Evolutionary conservation across 2,113 vertebrate genomes (phyloP).

Genomic region (Jacana jacana): DNA sequence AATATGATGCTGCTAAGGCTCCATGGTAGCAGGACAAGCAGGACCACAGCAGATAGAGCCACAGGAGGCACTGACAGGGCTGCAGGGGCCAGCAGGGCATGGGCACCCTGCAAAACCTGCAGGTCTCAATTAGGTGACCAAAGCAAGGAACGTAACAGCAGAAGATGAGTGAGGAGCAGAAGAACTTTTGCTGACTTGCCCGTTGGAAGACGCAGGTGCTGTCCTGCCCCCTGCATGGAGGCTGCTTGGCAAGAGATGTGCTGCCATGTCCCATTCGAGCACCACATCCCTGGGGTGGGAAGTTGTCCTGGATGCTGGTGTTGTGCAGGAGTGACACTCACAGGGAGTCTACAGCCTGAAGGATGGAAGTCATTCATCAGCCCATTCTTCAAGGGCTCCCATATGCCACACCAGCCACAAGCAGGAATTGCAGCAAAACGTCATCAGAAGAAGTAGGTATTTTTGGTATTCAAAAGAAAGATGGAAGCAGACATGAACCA

Average conservation of each 20-base stretch:
- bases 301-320: accelerated
- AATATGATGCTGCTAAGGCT: background rate
- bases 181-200: background rate
- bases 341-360: accelerated
- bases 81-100: background rate
- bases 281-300: background rate
- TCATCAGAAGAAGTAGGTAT: background rate
- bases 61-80: background rate
- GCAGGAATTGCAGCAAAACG: background rate
- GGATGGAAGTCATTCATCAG: background rate
- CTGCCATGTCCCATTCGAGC: background rate
- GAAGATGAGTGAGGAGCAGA: background rate
- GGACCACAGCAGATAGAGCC: background rate
- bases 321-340: background rate
- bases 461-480: background rate
- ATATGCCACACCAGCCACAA: background rate
- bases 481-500: background rate
- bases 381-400: background rate
- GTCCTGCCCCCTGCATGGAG: background rate
- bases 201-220: background rate
- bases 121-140: background rate
- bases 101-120: background rate
- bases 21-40: background rate
- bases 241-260: background rate
- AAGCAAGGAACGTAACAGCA: background rate